phyloP scores from a whole-genome alignment of 2,113 vertebrate genomes.

The Cebidichthys violaceus region DNA sequence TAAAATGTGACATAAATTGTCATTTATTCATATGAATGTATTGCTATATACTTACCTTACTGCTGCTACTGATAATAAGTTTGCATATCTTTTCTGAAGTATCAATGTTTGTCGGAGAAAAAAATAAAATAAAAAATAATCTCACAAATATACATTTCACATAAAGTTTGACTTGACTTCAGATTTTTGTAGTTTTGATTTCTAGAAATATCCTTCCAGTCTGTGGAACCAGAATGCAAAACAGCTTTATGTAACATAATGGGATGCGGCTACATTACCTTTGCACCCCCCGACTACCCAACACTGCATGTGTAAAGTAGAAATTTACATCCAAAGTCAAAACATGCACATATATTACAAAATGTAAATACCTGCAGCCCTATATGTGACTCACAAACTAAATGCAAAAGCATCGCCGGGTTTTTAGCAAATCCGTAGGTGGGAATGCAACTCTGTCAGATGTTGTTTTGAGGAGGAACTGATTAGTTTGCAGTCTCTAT shows the following conservation, averaged over 20 bases:
- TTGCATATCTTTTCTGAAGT: neutral
- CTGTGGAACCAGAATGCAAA: constrained; percentile 13
- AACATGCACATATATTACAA: constrained; percentile 58
- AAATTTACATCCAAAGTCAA: constrained; percentile 36
- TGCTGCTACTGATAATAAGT: neutral
- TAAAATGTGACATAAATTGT: neutral
- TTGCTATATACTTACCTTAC: neutral
- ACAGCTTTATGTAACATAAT: constrained; percentile 46
- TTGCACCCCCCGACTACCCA: neutral
- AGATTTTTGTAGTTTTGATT: neutral
- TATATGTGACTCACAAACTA: constrained; percentile 35
- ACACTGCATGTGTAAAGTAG: constrained; percentile 27
- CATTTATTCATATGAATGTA: constrained; percentile 13
- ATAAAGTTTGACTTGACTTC: neutral
- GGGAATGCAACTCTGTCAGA: constrained; percentile 43
- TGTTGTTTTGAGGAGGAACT: constrained; percentile 37
- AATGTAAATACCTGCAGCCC: constrained; percentile 41
- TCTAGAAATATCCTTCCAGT: neutral
- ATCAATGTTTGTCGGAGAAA: neutral
- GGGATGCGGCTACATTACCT: constrained; percentile 21
- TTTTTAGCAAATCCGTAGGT: constrained; percentile 37
- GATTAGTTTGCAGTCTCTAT: constrained; percentile 28
- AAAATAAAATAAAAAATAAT: neutral
- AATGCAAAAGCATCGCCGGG: constrained; percentile 37
- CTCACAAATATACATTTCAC: neutral